These are phyloP conservation scores for Xanthia togata DNA, from an alignment of 2,888 invertebrate species.

Conservation along the genomic window DNA sequence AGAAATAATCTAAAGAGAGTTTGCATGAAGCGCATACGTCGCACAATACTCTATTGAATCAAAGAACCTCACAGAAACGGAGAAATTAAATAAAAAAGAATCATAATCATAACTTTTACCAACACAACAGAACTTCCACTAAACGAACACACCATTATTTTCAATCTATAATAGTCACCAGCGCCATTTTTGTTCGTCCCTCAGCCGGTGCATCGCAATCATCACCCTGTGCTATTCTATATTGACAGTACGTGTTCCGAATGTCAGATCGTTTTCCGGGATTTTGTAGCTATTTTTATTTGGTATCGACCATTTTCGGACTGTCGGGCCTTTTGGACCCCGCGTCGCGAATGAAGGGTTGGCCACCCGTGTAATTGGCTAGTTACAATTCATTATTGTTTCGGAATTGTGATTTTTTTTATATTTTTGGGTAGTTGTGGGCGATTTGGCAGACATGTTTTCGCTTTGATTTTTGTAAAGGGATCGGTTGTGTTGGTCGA, in stretches of 20 bases:
- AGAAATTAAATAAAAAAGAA: conserved; percentile 17
- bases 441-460: conserved; percentile 21
- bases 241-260: conserved; percentile 89
- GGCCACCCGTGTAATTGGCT: conserved; percentile 87
- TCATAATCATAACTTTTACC: conserved; percentile 56
- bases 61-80: not conserved
- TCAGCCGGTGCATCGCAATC: conserved; percentile 88
- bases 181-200: conserved; percentile 77
- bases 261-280: conserved; percentile 84
- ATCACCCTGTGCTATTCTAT: conserved; percentile 86
- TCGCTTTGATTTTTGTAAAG: conserved; percentile 10
- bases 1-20: not conserved
- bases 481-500: not conserved
- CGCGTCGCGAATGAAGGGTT: conserved; percentile 84
- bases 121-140: conserved; percentile 48
- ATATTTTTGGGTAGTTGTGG: conserved; percentile 33
- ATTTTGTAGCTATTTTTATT: conserved; percentile 88
- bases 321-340: conserved; percentile 73
- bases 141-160: conserved; percentile 77
- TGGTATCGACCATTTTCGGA: conserved; percentile 81
- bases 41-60: not conserved
- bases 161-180: conserved; percentile 82
- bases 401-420: conserved; percentile 76
- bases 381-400: conserved; percentile 89
- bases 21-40: not conserved